These are phyloP conservation scores for Larimichthys polyactis DNA, from an alignment of 2,113 vertebrate genomes.

Conservation along the genomic window DNA sequence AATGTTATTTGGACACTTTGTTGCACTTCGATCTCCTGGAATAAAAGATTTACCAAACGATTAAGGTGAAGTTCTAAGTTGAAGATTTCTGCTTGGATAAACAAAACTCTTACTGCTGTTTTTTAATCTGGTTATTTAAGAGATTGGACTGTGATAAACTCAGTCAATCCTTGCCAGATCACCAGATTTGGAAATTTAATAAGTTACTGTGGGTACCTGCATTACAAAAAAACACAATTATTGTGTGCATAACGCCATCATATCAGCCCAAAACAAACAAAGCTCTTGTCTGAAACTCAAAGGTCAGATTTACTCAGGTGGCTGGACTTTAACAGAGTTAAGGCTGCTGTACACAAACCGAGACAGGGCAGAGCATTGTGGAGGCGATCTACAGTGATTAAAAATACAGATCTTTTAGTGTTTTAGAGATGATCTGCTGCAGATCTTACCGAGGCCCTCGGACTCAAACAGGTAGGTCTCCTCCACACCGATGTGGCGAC, in stretches of 20 bases:
- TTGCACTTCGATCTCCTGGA: background rate
- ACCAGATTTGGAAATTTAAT: conserved; percentile 8
- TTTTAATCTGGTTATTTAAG: background rate
- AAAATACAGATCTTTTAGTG: background rate
- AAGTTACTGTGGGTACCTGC: conserved; percentile 8
- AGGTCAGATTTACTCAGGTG: conserved; percentile 9
- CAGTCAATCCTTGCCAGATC: background rate
- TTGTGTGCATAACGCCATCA: background rate
- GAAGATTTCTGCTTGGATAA: background rate
- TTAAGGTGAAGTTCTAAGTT: background rate
- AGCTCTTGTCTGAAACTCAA: background rate
- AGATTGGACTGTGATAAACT: background rate
- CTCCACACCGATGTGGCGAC: conserved; percentile 91
- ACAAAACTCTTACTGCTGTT: background rate
- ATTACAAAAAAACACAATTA: background rate
- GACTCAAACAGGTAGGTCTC: conserved; percentile 98
- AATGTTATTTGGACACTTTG: background rate
- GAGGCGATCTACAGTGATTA: too few species aligned
- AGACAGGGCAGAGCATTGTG: background rate
- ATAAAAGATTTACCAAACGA: background rate
- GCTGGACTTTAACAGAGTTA: background rate
- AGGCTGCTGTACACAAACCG: background rate
- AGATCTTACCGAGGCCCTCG: conserved; percentile 92
- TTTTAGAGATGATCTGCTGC: background rate
- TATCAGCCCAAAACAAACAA: background rate